phyloP scores from a whole-genome alignment of 1,140 invertebrate genomes.

The Drosophila ironensis region DNA sequence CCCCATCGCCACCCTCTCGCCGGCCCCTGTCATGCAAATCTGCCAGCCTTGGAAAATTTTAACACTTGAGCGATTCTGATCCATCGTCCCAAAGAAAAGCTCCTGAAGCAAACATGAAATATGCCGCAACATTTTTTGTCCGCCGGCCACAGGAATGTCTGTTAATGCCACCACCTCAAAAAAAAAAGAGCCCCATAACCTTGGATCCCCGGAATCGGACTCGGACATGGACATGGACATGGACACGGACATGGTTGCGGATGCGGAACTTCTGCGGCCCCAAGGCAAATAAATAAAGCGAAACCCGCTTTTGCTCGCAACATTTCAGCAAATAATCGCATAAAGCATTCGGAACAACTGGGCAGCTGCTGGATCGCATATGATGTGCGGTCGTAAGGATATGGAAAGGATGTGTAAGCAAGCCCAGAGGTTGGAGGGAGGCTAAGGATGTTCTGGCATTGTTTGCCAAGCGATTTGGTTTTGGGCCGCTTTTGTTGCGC shows the following conservation, averaged over 20 bases:
- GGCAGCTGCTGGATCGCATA: slow-evolving; percentile 65
- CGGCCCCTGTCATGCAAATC: slow-evolving; percentile 61
- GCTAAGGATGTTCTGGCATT: slow-evolving; percentile 33
- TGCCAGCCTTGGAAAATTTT: slow-evolving; percentile 62
- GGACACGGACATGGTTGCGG: background rate
- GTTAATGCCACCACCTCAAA: slow-evolving; percentile 20
- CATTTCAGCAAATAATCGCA: slow-evolving; percentile 79
- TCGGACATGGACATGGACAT: background rate
- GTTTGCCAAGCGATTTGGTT: slow-evolving; percentile 76
- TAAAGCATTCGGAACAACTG: slow-evolving; percentile 73
- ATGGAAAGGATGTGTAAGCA: background rate
- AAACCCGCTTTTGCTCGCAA: slow-evolving; percentile 56
- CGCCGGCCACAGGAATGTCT: slow-evolving; percentile 64
- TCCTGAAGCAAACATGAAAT: slow-evolving; percentile 72
- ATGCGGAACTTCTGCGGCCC: background rate
- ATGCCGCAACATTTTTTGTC: slow-evolving; percentile 54
- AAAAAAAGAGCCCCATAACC: too few species aligned
- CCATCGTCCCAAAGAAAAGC: slow-evolving; percentile 36
- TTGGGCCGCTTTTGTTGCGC: slow-evolving; percentile 33
- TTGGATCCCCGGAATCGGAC: background rate
- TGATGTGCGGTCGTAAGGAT: slow-evolving; percentile 40
- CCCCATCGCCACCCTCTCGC: background rate
- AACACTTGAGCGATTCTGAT: slow-evolving; percentile 70
- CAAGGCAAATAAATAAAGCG: slow-evolving; percentile 70
- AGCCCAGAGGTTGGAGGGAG: too few species aligned